Percentiles rank a stretch among this genome's conserved stretches.
Evolutionary conservation across 1,140 invertebrate genomes (phyloP).

Genomic region (Wasmannia auropunctata): DNA sequence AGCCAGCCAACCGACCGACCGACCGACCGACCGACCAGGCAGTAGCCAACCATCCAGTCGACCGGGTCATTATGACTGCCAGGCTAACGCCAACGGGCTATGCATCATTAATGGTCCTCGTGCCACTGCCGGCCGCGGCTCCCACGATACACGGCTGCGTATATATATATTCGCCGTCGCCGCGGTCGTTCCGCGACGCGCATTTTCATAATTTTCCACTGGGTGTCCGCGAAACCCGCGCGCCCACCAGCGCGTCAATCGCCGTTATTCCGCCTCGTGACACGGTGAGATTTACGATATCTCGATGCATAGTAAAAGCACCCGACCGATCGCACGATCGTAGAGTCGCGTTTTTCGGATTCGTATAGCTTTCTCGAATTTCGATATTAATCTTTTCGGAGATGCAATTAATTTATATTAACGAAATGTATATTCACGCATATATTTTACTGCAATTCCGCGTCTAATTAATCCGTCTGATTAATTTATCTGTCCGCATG

Average conservation of each 20-base stretch:
- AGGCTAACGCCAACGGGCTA: conserved; percentile 78
- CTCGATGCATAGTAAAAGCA: too few species aligned
- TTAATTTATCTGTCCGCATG: background rate
- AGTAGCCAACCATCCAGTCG: conserved; percentile 71
- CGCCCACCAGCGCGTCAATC: background rate
- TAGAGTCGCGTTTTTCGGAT: too few species aligned
- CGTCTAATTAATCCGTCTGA: background rate
- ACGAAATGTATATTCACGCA: background rate
- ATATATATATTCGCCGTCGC: conserved; percentile 46
- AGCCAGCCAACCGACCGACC: background rate
- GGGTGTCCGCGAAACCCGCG: conserved; percentile 48
- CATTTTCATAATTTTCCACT: conserved; percentile 65
- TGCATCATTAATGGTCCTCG: conserved; percentile 78
- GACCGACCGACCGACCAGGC: conserved; percentile 35
- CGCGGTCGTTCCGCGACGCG: conserved; percentile 38
- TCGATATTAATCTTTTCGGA: background rate
- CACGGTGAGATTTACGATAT: background rate
- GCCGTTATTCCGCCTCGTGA: background rate
- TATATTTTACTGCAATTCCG: background rate
- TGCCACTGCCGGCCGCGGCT: conserved; percentile 66
- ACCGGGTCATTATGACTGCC: conserved; percentile 77
- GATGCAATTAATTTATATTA: background rate
- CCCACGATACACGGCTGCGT: conserved; percentile 66
- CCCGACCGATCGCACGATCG: background rate
- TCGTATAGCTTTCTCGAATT: background rate